phyloP scores from a whole-genome alignment of 2,113 vertebrate genomes.

The Psittacara wagleri region DNA sequence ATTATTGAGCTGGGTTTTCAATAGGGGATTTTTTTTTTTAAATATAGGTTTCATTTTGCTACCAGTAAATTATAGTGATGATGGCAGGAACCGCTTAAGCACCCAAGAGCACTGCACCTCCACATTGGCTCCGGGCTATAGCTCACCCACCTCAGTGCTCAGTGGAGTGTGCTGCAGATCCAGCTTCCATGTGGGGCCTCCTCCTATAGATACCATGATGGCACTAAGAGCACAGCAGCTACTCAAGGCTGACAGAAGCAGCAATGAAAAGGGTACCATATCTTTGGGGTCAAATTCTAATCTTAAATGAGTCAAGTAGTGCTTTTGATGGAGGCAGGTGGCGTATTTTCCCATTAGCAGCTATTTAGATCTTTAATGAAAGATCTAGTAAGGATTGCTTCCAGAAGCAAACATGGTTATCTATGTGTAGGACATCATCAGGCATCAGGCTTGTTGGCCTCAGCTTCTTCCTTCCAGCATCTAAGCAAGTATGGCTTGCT shows the following conservation, averaged over 20 bases:
- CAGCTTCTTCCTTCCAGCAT: not conserved
- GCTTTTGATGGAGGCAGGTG: not conserved
- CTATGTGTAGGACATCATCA: not conserved
- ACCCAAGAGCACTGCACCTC: not conserved
- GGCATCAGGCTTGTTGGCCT: not conserved
- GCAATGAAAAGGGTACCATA: not conserved
- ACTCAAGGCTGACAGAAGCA: not conserved
- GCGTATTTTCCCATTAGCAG: not conserved
- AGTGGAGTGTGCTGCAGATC: accelerated
- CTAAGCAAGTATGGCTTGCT: not conserved
- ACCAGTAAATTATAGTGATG: not conserved
- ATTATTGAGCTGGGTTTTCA: not conserved
- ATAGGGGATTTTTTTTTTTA: not conserved
- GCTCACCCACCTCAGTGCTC: not conserved
- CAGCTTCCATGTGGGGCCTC: not conserved
- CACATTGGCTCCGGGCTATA: not conserved
- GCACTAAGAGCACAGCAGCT: not conserved
- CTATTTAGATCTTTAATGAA: not conserved
- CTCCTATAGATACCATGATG: accelerated
- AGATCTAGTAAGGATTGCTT: not conserved
- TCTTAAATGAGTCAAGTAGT: not conserved
- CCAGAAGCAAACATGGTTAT: not conserved
- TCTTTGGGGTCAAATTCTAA: not conserved
- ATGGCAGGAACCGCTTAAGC: not conserved
- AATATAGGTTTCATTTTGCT: not conserved